phyloP scores from a whole-genome alignment of 2,888 invertebrate genomes.

The Ischnura elegans region DNA sequence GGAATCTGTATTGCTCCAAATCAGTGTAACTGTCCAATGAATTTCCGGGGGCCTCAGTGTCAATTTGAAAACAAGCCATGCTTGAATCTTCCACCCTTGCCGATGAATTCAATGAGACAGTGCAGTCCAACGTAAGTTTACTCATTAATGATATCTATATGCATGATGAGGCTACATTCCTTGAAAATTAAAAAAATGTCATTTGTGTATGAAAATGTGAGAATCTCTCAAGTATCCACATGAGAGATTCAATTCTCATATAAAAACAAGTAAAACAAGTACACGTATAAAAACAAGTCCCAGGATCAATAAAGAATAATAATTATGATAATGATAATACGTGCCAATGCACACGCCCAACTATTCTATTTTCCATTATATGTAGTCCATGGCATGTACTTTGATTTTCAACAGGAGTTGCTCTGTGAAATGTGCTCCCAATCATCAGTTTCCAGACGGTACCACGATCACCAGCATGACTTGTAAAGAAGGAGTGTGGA shows the following conservation, averaged over 20 bases:
- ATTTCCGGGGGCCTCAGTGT: constrained; percentile 86
- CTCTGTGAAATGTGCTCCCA: constrained; percentile 82
- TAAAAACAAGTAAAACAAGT: too few species aligned
- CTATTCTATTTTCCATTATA: too few species aligned
- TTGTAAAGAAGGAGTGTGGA: constrained; percentile 87
- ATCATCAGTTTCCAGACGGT: constrained; percentile 87
- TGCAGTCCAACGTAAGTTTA: constrained; percentile 84
- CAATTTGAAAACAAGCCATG: constrained; percentile 88
- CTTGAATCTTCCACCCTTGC: constrained; percentile 83
- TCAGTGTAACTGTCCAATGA: constrained; percentile 87
- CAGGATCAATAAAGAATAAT: too few species aligned
- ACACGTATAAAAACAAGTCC: too few species aligned
- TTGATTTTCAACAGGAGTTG: constrained; percentile 84
- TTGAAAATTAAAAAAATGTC: too few species aligned
- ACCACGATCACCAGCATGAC: constrained; percentile 84
- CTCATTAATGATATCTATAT: background rate
- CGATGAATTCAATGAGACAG: constrained; percentile 83
- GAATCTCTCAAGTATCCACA: too few species aligned
- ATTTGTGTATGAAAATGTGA: too few species aligned
- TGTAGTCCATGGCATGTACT: too few species aligned
- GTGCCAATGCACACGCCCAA: too few species aligned
- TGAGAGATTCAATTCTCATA: too few species aligned
- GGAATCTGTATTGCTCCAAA: constrained; percentile 89
- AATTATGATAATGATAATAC: too few species aligned
- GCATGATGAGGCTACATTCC: too few species aligned